Evolutionary conservation across 2,113 vertebrate species (phyloP).

Genomic region (Talpa occidentalis): DNA sequence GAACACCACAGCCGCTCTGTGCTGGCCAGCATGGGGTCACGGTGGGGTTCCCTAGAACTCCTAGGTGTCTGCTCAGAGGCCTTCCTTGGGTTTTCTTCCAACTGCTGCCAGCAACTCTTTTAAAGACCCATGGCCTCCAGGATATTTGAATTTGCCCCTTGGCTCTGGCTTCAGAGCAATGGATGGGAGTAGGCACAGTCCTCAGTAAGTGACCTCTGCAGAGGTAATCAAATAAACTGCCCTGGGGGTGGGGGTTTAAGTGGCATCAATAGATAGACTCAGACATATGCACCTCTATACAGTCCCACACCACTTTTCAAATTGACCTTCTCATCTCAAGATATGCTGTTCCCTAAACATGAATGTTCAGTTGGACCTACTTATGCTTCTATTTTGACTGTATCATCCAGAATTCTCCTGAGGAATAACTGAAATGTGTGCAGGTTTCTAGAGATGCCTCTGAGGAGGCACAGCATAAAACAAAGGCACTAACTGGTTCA

Average conservation of each 20-base stretch:
- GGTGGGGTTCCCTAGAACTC: neutral
- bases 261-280: constrained; percentile 78
- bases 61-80: constrained; percentile 56
- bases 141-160: constrained; percentile 79
- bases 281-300: constrained; percentile 84
- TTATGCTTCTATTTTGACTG: constrained; percentile 81
- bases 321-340: constrained; percentile 81
- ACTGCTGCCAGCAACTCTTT: constrained; percentile 58
- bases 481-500: constrained; percentile 64
- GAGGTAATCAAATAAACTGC: constrained; percentile 84
- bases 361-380: constrained; percentile 80
- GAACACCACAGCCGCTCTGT: neutral
- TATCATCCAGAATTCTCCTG: constrained; percentile 74
- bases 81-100: constrained; percentile 53
- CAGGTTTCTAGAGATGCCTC: constrained; percentile 72
- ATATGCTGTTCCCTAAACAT: constrained; percentile 82
- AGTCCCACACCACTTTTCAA: constrained; percentile 80
- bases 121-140: constrained; percentile 63
- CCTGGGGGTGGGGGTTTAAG: constrained; percentile 81
- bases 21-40: neutral
- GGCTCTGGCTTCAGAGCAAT: constrained; percentile 80
- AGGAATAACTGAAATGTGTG: constrained; percentile 69
- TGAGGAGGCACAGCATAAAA: constrained; percentile 70
- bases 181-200: constrained; percentile 82
- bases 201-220: constrained; percentile 84